phyloP scores from a whole-genome alignment of 2,888 invertebrate species.

The Mesorhabditis sp. region DNA sequence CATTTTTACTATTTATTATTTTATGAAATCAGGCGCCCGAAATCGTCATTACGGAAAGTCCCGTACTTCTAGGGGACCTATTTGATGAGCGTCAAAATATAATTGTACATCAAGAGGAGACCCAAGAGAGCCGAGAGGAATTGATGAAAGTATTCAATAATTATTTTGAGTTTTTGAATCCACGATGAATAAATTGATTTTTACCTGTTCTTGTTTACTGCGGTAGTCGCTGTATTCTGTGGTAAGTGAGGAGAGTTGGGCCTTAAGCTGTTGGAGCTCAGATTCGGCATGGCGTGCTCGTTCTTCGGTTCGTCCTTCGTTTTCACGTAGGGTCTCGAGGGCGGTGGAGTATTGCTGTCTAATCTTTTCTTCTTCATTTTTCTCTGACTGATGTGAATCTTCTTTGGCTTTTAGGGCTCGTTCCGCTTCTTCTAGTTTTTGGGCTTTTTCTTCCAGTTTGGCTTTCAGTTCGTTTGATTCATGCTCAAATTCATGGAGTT shows the following conservation, averaged over 20 bases:
- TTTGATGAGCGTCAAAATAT: no score
- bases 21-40: no score
- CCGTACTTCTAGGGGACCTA: no score
- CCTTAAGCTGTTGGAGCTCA: not conserved
- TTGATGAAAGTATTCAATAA: no score
- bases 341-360: conserved; percentile 25
- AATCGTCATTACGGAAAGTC: no score
- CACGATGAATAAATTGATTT: not conserved
- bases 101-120: no score
- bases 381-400: not conserved
- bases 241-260: not conserved
- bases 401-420: not conserved
- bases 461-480: not conserved
- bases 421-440: conserved; percentile 19
- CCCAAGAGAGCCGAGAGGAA: no score
- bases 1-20: no score
- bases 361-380: not conserved
- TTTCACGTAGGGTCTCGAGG: conserved; percentile 15
- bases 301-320: conserved; percentile 2
- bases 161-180: not conserved
- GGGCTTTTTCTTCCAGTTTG: conserved; percentile 8
- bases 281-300: not conserved
- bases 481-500: not conserved
- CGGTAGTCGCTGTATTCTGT: not conserved
- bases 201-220: conserved; percentile 3